These are phyloP conservation scores for Kradibia gibbosae DNA, from an alignment of 1,140 invertebrate genomes.

Conservation along the genomic window DNA sequence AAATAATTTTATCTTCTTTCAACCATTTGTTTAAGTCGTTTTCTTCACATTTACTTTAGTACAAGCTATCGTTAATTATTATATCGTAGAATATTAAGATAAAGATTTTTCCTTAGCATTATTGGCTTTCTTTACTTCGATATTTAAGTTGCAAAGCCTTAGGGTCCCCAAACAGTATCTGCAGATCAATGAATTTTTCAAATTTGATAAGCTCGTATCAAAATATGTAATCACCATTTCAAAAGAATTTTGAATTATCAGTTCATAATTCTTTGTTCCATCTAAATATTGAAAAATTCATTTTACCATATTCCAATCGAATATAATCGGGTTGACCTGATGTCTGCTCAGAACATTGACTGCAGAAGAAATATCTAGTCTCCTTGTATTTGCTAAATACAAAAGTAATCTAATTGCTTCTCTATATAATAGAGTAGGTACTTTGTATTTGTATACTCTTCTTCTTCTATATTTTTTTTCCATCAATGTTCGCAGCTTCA, in stretches of 20 bases:
- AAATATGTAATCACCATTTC: slow-evolving; percentile 25
- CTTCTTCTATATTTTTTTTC: too few species aligned
- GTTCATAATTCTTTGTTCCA: slow-evolving; percentile 31
- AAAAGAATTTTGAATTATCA: slow-evolving; percentile 11
- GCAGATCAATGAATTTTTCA: slow-evolving; percentile 37
- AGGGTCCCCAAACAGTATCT: slow-evolving; percentile 35
- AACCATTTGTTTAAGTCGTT: not conserved
- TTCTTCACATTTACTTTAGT: not conserved
- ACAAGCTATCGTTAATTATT: not conserved
- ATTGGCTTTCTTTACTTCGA: slow-evolving; percentile 43
- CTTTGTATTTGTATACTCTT: too few species aligned
- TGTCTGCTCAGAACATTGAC: slow-evolving; percentile 50
- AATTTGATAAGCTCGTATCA: slow-evolving; percentile 44
- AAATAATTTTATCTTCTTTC: not conserved
- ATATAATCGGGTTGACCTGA: slow-evolving; percentile 39
- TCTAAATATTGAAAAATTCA: slow-evolving; percentile 45
- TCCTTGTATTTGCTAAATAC: slow-evolving; percentile 33
- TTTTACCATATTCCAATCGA: slow-evolving; percentile 46
- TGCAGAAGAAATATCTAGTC: slow-evolving; percentile 44
- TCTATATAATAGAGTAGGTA: slow-evolving; percentile 5
- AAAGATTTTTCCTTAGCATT: too few species aligned
- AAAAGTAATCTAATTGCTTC: not conserved
- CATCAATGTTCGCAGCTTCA: too few species aligned
- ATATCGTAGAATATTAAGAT: slow-evolving; percentile 39
- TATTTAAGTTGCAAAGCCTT: slow-evolving; percentile 34